Base-by-base conservation (phyloP, 1,140 invertebrate species). In the Bombus fervidus region DNA sequence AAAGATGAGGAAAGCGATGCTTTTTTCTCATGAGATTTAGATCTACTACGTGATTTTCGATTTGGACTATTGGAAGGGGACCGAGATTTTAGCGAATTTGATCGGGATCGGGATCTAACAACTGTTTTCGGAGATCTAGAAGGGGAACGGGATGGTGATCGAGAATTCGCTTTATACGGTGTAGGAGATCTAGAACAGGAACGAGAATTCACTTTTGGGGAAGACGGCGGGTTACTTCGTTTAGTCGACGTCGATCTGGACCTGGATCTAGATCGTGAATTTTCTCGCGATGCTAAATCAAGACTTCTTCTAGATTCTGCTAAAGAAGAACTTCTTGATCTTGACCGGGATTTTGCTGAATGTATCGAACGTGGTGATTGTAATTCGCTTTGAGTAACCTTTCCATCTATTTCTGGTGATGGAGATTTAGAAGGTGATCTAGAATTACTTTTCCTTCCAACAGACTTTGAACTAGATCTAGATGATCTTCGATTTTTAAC, bases 221-320 rank as follows among this genome's bases (percentile, higher is more conserved):
- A 85, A 43, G 83, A 81, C 28, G 75, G 76, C 39, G 43, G 59
- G 2, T 89, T 68, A 62, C 66, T 87, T 12, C 76, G 71, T 47
- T 85, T 89, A 15, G 62, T 34, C 1, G 88, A 90, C n/a, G 69
- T 83, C 0, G 89, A 90, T 87, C 88, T 85, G 15, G 89, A 90
- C 80, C 88, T 85, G 13, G 89, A 90, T 78, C 89, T 81, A 2
- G 89, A 91, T 47, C 84, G 81, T 31, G 89, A 91, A 72, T 84
- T 86, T 72, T 86, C 78, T 25, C 89, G 83, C 0, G 86, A 90
- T 62, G 71, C 71, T 81, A 82, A 64, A n/a, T 28, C 47, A 13
- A 83, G 88, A 84, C 89, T 88, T 75, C 75, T 82, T 39, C 79
- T 88, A 2, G 89, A 90, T 62, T 79, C 80, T 18, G 59, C 76